phyloP scores from a whole-genome alignment of 2,888 invertebrate genomes.

The Ochropacha duplaris region DNA sequence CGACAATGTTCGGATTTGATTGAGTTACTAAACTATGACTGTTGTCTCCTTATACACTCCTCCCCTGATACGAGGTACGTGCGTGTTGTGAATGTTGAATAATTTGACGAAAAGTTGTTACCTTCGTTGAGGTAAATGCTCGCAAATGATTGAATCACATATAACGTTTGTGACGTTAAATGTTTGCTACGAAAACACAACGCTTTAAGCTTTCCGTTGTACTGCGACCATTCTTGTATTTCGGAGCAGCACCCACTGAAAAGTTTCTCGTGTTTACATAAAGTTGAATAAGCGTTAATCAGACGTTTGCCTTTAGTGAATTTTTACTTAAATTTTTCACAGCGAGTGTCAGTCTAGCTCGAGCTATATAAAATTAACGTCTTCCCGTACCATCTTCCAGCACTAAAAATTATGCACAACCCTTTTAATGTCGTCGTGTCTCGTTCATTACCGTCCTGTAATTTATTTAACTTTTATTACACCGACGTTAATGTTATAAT shows the following conservation, averaged over 20 bases:
- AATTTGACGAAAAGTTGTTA: constrained; percentile 39
- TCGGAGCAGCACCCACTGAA: not conserved
- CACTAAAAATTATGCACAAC: constrained; percentile 51
- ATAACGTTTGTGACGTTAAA: constrained; percentile 4
- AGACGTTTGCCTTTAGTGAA: not conserved
- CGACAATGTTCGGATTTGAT: constrained; percentile 68
- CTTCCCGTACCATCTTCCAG: constrained; percentile 38
- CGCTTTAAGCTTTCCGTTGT: not conserved
- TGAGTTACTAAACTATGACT: constrained; percentile 69
- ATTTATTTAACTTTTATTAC: constrained; percentile 44
- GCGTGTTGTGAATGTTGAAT: constrained; percentile 40
- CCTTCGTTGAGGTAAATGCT: constrained; percentile 36
- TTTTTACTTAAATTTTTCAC: not conserved
- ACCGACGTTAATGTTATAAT: constrained; percentile 37
- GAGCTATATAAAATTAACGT: constrained; percentile 50
- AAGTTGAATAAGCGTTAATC: constrained; percentile 4
- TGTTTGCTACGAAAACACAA: not conserved
- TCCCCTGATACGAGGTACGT: constrained; percentile 35
- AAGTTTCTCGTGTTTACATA: constrained; percentile 1
- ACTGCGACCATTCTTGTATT: not conserved
- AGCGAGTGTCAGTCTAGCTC: constrained; percentile 4
- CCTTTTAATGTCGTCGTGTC: constrained; percentile 43
- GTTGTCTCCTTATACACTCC: constrained; percentile 43
- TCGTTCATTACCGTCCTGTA: constrained; percentile 40
- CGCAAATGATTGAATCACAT: constrained; percentile 36